Conservation (phyloP, 2,888 invertebrate genomes). For the Eudemis profundana region DNA sequence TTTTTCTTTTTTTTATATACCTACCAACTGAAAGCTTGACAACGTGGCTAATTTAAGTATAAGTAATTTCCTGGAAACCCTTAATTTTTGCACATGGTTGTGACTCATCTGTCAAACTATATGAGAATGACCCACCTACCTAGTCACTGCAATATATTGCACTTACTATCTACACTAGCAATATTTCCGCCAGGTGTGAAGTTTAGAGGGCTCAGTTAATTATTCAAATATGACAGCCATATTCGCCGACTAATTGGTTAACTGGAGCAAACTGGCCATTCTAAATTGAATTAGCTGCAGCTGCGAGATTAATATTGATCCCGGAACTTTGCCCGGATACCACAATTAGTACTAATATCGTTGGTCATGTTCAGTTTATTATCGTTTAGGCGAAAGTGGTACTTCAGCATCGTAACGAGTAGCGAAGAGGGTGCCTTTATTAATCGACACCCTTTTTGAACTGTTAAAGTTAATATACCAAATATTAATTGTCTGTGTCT, state of each 20-base stretch:
- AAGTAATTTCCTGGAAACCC: too few species aligned
- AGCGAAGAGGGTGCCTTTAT: not conserved
- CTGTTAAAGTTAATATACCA: too few species aligned
- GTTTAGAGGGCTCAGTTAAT: not conserved
- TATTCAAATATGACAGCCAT: conserved; percentile 16
- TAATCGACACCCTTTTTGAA: too few species aligned
- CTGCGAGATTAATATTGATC: conserved; percentile 41
- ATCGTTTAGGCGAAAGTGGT: not conserved
- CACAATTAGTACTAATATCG: conserved; percentile 30
- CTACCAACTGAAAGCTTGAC: too few species aligned
- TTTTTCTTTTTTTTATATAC: too few species aligned
- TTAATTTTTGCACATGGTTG: too few species aligned
- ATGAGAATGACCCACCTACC: too few species aligned
- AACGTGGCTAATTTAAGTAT: too few species aligned
- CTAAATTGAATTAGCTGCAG: conserved; percentile 38
- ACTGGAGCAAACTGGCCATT: conserved; percentile 8
- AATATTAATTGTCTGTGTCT: too few species aligned
- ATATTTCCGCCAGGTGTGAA: not conserved
- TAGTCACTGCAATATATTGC: too few species aligned
- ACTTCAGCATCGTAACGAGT: not conserved
- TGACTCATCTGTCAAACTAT: too few species aligned
- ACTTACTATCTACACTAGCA: too few species aligned
- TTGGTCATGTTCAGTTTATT: conserved; percentile 11
- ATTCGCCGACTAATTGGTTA: conserved; percentile 19
- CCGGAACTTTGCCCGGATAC: conserved; percentile 41